Conservation (phyloP, 2,888 invertebrate genomes). For the Mythimna pallens region DNA sequence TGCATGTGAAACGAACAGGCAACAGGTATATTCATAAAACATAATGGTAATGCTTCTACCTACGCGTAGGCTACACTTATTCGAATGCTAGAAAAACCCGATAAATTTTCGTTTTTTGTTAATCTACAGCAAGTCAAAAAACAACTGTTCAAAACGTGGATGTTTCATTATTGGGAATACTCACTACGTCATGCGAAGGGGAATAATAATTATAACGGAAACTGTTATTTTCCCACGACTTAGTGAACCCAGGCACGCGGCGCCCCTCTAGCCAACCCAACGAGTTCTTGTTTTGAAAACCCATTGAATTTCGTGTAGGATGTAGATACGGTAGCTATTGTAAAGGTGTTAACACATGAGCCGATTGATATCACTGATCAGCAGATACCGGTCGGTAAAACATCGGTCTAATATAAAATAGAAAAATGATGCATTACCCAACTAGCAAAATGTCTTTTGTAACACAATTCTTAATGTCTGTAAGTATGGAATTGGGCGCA, state of each 20-base stretch:
- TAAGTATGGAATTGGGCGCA: too few relatives aligned
- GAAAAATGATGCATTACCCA: too few relatives aligned
- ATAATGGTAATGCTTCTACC: not conserved
- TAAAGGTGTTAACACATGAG: not conserved
- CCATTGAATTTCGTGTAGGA: slow-evolving; percentile 4
- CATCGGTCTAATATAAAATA: not conserved
- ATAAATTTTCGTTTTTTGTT: not conserved
- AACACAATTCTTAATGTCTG: too few relatives aligned
- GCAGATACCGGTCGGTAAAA: not conserved
- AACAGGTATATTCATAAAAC: slow-evolving; percentile 1
- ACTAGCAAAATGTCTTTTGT: too few relatives aligned
- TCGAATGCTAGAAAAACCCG: not conserved
- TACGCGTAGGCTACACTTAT: not conserved
- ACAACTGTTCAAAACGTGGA: not conserved
- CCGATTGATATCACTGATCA: not conserved
- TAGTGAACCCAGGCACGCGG: not conserved
- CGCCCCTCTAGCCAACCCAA: slow-evolving; percentile 9
- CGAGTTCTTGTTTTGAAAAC: slow-evolving; percentile 28
- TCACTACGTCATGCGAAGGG: not conserved
- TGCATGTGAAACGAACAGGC: not conserved
- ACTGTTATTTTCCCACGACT: slow-evolving; percentile 32
- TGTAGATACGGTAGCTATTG: slow-evolving; percentile 27
- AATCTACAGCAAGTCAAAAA: not conserved
- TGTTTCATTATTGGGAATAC: slow-evolving; percentile 12
- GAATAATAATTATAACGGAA: slow-evolving; percentile 26